Percentiles rank a stretch among this genome's conserved stretches.
Conservation (phyloP, 53 echinoderm and acorn worm genomes). For the Actinopyga echinites region DNA sequence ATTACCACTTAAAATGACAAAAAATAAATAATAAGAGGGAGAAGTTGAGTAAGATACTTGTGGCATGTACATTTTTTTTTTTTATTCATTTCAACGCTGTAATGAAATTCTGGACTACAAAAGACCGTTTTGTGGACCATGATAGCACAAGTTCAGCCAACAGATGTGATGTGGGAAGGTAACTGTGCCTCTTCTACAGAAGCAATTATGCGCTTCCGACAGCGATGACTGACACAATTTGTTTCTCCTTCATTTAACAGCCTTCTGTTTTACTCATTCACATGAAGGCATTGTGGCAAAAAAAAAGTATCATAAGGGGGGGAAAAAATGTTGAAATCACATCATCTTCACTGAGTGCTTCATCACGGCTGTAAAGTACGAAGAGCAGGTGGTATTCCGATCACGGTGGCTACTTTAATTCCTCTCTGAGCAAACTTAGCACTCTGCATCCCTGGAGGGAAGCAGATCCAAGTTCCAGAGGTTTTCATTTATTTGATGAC, state of each 20-base stretch:
- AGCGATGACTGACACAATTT: slow-evolving; percentile 17
- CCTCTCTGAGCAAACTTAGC: slow-evolving; percentile 19
- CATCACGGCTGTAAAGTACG: slow-evolving; percentile 16
- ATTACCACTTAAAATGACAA: too few species aligned
- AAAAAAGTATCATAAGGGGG: background rate
- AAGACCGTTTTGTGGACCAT: too few species aligned
- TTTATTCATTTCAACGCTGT: too few species aligned
- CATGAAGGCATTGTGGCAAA: background rate
- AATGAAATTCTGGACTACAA: too few species aligned
- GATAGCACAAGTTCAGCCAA: too few species aligned
- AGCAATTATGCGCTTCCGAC: too few species aligned
- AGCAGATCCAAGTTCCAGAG: slow-evolving; percentile 13
- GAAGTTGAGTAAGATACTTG: too few species aligned
- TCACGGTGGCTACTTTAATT: slow-evolving; percentile 19
- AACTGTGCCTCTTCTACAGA: too few species aligned
- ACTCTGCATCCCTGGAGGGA: slow-evolving; percentile 15
- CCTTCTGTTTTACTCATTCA: slow-evolving; percentile 16
- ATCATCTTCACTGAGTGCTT: background rate
- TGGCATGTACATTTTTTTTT: too few species aligned
- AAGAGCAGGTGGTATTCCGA: slow-evolving; percentile 20
- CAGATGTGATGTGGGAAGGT: too few species aligned
- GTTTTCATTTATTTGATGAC: slow-evolving; percentile 23
- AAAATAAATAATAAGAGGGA: too few species aligned
- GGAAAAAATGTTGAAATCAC: background rate
- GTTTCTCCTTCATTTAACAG: slow-evolving; percentile 35